Base-by-base conservation (phyloP, 2,888 invertebrate genomes). In the Chromoteleia sp. region DNA sequence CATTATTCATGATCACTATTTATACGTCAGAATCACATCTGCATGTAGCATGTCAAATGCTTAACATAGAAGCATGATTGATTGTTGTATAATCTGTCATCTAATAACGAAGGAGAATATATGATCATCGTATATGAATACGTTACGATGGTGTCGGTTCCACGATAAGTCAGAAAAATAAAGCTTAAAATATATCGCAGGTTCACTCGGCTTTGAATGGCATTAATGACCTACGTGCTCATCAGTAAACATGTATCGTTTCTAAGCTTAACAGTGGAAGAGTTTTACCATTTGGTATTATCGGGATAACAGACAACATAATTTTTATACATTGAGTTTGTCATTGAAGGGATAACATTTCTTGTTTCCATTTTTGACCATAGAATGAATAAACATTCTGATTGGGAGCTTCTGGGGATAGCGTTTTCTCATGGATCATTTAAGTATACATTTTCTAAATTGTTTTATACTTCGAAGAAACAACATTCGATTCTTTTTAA, bases 331-430 rank as follows among this genome's bases (percentile, higher is more conserved):
- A 58, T 65, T 75, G 19, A 41, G 59, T 8, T 45, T 14, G 52
- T 56, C 56, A 41, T 30, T 43, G 14, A 17, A 56, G 30, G 59
- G 17, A 73, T 65, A 79, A 73, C 73, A 73, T 58, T 33, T 45
- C 56, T 63, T 70, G 43, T 73, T 50, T n/a, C 54, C 50, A 67
- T 63, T 41, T 74, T 70, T 75, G 63, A 70, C 41, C 70, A 71
- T 48, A 54, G 30, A 71, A 48, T 77, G 67, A 67, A 61, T 30
- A 65, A 36, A 48, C 74, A 75, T 70, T 61, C 6, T 61, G 70
- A 59, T 41, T 58, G 81, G 85, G 85, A 84, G 88, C 88, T 88
- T 88, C 85, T 88, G 87, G 86, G 85, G 84, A 84, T 88, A 82
- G 84, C 85, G 82, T 87, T 83, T 82, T 84, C 70, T 83, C 86